Conservation (phyloP, 1,140 invertebrate genomes). For the Pollicipes pollicipes region DNA sequence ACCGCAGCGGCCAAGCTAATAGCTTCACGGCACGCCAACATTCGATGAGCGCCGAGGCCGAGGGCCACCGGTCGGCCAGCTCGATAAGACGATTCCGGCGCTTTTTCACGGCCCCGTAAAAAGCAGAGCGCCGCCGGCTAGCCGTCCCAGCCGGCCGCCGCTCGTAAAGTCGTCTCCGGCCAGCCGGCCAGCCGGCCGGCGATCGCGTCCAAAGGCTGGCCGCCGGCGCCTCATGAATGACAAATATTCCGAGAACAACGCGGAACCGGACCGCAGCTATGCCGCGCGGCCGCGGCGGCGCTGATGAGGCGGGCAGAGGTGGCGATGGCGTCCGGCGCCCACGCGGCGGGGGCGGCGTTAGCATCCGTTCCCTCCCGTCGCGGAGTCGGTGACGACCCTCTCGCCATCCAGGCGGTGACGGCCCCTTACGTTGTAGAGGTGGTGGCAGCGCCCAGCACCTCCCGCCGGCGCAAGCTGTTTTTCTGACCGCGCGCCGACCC, state of each 20-base stretch:
- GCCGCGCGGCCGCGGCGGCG: no score
- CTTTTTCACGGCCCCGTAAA: neutral
- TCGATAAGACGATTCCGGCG: neutral
- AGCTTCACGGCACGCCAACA: neutral
- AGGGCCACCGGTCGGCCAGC: neutral
- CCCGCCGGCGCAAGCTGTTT: neutral
- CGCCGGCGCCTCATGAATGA: neutral
- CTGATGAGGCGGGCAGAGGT: neutral
- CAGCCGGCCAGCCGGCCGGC: no score
- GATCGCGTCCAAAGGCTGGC: neutral
- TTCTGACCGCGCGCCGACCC: neutral
- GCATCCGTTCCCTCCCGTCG: no score
- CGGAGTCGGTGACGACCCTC: no score
- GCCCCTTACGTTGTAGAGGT: no score
- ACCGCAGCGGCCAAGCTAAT: neutral
- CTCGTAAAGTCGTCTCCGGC: neutral
- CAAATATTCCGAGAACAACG: neutral
- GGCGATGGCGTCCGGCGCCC: neutral
- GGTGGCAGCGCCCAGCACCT: no score
- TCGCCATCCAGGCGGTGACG: no score
- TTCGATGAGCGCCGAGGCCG: neutral
- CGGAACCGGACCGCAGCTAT: slow-evolving; percentile 1
- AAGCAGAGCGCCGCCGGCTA: neutral
- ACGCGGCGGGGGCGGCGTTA: no score
- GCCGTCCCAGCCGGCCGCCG: no score